Percentiles rank a stretch among this genome's conserved stretches.
phyloP scores from a whole-genome alignment of 2,888 invertebrate species.

The Sthenelais limicola region DNA sequence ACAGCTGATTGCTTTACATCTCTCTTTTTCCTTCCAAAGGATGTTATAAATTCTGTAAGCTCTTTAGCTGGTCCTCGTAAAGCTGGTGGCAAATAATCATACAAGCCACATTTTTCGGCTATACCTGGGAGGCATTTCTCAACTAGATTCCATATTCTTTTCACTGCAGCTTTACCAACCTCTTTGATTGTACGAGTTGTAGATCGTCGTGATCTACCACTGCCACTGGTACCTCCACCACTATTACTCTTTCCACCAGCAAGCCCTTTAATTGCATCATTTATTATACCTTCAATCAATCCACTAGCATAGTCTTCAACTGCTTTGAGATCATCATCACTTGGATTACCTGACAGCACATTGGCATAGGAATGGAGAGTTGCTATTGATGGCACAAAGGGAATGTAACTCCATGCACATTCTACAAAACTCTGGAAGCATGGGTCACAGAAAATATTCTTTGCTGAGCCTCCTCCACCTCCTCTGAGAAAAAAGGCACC shows the following conservation, averaged over 20 bases:
- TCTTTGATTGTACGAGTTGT: too few species aligned
- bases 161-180: too few species aligned
- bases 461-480: not conserved
- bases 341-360: not conserved
- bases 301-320: not conserved
- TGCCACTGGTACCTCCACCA: too few species aligned
- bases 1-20: slow-evolving; percentile 19
- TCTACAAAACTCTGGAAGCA: slow-evolving; percentile 1
- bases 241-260: too few species aligned
- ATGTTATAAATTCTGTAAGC: too few species aligned
- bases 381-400: slow-evolving; percentile 3
- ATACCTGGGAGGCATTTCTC: too few species aligned
- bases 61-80: too few species aligned
- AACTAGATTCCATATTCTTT: too few species aligned
- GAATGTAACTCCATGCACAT: not conserved
- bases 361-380: not conserved
- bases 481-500: not conserved
- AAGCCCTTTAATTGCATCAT: not conserved
- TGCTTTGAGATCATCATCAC: not conserved
- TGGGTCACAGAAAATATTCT: slow-evolving; percentile 1
- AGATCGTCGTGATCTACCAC: too few species aligned
- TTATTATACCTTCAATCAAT: not conserved
- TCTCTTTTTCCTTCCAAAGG: slow-evolving; percentile 4
- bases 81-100: too few species aligned
- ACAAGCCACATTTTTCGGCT: too few species aligned